Conservation (phyloP, 2,113 vertebrate species). For the Beaufortia kweichowensis region DNA sequence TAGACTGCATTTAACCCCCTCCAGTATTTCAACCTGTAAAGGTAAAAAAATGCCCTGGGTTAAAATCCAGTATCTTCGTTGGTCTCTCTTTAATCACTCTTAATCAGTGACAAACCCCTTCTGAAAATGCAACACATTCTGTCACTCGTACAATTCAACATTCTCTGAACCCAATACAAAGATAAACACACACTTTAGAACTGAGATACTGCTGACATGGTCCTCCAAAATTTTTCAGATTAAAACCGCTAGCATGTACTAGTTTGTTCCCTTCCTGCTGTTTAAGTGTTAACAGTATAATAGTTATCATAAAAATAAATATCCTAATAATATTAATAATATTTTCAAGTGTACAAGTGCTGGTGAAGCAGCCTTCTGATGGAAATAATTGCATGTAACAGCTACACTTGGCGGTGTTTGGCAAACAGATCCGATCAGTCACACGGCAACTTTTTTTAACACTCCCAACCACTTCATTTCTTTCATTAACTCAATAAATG, state of each 20-base stretch:
- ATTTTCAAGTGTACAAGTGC: slow-evolving; percentile 51
- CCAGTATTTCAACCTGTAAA: too few species aligned
- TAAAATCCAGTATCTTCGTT: background rate
- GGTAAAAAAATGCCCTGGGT: background rate
- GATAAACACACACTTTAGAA: background rate
- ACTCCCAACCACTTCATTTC: background rate
- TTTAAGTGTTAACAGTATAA: slow-evolving; percentile 53
- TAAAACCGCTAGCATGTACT: slow-evolving; percentile 38
- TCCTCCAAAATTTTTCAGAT: slow-evolving; percentile 6
- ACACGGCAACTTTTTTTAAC: background rate
- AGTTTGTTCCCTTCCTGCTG: slow-evolving; percentile 70
- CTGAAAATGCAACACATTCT: too few species aligned
- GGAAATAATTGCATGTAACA: background rate
- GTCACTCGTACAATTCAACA: background rate
- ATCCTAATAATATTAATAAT: slow-evolving; percentile 42
- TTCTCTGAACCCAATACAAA: background rate
- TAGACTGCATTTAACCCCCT: slow-evolving; percentile 33
- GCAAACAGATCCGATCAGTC: background rate
- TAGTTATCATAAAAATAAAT: slow-evolving; percentile 42
- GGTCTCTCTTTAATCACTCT: background rate
- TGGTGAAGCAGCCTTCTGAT: background rate
- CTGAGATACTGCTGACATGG: background rate
- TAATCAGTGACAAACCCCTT: background rate
- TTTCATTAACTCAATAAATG: background rate
- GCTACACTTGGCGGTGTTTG: background rate